Evolutionary conservation across 2,113 vertebrate species (phyloP), one percentile per base, ranked within the genome.

Genomic region (Verasper variegatus): DNA sequence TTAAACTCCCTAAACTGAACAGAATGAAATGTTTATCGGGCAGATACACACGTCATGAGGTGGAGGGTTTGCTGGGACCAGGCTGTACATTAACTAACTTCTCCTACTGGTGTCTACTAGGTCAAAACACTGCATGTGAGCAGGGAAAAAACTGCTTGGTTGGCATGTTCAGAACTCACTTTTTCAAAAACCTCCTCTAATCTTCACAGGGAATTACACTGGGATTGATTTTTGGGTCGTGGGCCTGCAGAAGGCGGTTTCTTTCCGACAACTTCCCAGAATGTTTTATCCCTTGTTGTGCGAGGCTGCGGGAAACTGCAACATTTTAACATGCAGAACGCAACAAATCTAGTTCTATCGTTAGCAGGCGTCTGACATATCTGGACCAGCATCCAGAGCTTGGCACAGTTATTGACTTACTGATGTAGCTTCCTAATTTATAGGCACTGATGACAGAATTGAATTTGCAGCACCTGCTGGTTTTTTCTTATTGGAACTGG

Each of bases 101-200:
- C 64, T 80, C 59, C 68, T 78, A 80, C 73, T 66, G 24, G 71
- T 4, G 55, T 73, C 68, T 70, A 85, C 37, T 0, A 86, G 70
- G 76, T 80, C 56, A 49, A 69, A 78, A 81, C 70, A 80, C 76
- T 80, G 78, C 68, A 31, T 23, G 45, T 49, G 56, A 15, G 69
- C 82, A 83, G 75, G 55, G 64, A 74, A 55, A 55, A 79, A 76
- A 77, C 61, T 73, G 69, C 76, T 70, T 72, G 77, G 71, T 89
- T 86, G 86, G 87, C 86, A 80, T 27, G 62, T 86, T 80, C 58
- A 81, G 77, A 86, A 81, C 78, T 76, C 72, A 80, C 81, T 69
- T 76, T 40, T 31, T 2, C 31, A 31, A 37, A 72, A 55, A 74
- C 55, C 58, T 47, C 51, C 64, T 24, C 57, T 65, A 42, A 80